These are phyloP conservation scores for Drosophila falleni DNA, from an alignment of 2,888 invertebrate genomes.

Conservation along the genomic window DNA sequence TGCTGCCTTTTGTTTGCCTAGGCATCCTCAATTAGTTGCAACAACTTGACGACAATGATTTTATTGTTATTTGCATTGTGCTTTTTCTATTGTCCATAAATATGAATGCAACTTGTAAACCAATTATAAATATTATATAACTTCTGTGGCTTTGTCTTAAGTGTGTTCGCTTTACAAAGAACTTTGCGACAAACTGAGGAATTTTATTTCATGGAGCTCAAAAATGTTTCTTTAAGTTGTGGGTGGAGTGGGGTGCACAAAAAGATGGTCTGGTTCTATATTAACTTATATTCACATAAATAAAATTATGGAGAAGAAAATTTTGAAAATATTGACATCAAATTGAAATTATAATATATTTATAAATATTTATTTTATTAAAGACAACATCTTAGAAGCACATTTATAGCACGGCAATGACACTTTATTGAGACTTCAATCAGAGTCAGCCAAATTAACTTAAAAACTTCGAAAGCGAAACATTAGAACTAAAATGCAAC, in stretches of 20 bases:
- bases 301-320: background rate
- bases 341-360: no score
- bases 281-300: background rate
- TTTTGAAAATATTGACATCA: no score
- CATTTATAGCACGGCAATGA: no score
- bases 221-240: background rate
- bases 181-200: background rate
- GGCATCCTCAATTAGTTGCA: constrained; percentile 70
- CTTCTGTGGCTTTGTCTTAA: constrained; percentile 15
- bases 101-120: constrained; percentile 34
- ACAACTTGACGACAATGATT: constrained; percentile 68
- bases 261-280: background rate
- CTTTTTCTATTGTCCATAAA: constrained; percentile 21
- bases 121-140: constrained; percentile 50
- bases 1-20: constrained; percentile 52
- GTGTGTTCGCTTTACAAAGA: background rate
- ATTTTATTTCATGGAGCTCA: constrained; percentile 9
- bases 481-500: background rate
- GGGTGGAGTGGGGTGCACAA: background rate
- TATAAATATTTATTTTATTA: no score
- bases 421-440: no score
- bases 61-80: constrained; percentile 33
- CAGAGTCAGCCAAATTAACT: background rate
- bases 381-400: no score
- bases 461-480: background rate